These are phyloP conservation scores for Oophaga pumilio DNA, from an alignment of 2,113 vertebrate species.

Conservation along the genomic window DNA sequence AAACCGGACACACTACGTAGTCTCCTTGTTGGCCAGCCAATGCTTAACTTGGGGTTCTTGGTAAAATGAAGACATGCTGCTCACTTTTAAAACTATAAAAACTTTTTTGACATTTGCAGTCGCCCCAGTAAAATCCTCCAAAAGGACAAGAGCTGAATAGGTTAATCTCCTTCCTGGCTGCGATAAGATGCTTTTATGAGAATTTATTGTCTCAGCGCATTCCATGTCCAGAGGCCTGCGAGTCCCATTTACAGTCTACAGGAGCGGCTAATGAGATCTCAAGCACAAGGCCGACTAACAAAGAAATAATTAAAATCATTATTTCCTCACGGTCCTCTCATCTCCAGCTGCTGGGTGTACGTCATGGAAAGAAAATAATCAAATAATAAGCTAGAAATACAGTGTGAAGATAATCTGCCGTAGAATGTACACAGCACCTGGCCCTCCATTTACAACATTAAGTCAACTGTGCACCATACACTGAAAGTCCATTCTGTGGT, in stretches of 20 bases:
- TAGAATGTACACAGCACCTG: conserved; percentile 26
- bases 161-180: conserved; percentile 28
- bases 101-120: neutral
- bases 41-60: neutral
- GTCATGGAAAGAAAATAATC: conserved; percentile 36
- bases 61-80: neutral
- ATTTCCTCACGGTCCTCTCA: conserved; percentile 16
- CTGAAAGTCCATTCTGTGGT: neutral
- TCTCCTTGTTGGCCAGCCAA: too few relatives aligned
- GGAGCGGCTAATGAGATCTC: conserved; percentile 15
- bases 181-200: conserved; percentile 35
- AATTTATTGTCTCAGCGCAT: conserved; percentile 44
- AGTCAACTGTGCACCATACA: conserved; percentile 31
- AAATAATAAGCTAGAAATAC: conserved; percentile 19
- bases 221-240: conserved; percentile 31
- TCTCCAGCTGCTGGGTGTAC: conserved; percentile 30
- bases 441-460: conserved; percentile 25
- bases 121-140: neutral
- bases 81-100: neutral
- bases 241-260: conserved; percentile 17
- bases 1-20: too few relatives aligned
- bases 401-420: conserved; percentile 10
- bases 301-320: conserved; percentile 39
- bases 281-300: conserved; percentile 18
- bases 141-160: neutral